These are phyloP conservation scores for Acanthosoma haemorrhoidale DNA, from an alignment of 2,888 invertebrate species.

Conservation along the genomic window DNA sequence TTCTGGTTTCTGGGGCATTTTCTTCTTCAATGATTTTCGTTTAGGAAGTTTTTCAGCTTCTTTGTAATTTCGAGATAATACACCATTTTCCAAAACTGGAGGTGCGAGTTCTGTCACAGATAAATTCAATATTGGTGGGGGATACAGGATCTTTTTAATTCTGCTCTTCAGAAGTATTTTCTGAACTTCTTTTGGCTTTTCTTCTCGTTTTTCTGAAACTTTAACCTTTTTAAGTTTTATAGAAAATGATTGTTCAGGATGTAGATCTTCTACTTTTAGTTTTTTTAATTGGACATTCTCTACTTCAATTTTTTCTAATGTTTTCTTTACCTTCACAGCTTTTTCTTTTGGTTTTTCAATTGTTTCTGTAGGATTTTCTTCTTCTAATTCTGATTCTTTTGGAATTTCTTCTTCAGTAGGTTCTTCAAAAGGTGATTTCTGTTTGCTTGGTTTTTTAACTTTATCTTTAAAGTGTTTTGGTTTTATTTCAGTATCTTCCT, in stretches of 20 bases:
- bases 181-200: conserved; percentile 31
- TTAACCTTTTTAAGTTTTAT: conserved; percentile 40
- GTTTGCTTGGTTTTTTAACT: conserved; percentile 42
- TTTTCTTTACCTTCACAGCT: background rate
- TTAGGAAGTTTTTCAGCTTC: conserved; percentile 50
- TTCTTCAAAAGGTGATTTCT: conserved; percentile 41
- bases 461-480: conserved; percentile 39
- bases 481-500: conserved; percentile 40
- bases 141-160: conserved; percentile 40
- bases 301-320: conserved; percentile 38
- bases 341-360: conserved; percentile 23
- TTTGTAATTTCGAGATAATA: conserved; percentile 50
- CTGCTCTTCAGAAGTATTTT: conserved; percentile 41
- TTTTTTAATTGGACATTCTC: conserved; percentile 40
- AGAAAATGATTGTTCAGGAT: conserved; percentile 40
- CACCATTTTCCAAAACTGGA: conserved; percentile 46
- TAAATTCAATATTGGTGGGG: conserved; percentile 39
- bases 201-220: conserved; percentile 33
- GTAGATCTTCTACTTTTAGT: conserved; percentile 36
- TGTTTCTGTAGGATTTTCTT: conserved; percentile 23
- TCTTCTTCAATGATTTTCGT: conserved; percentile 48
- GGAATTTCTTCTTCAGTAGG: conserved; percentile 40
- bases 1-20: conserved; percentile 46
- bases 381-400: conserved; percentile 44
- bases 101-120: conserved; percentile 39